Evolutionary conservation across 92 coral and sea anemone genomes (phyloP).

Genomic region (Blastomussa wellsi): DNA sequence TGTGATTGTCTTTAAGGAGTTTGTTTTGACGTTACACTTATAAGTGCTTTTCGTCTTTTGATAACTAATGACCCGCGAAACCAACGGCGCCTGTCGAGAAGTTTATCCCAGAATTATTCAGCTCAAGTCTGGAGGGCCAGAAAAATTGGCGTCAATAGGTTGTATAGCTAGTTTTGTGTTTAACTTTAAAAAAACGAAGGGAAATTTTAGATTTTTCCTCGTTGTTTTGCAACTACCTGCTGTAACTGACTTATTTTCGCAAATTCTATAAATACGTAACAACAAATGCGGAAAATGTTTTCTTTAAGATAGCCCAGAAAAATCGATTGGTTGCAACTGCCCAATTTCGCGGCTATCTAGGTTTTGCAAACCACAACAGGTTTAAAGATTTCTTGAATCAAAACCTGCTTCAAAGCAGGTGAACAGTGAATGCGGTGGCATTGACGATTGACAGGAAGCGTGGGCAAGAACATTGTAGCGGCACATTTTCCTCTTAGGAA

Average conservation of each 20-base stretch:
- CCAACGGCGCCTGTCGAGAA: constrained; percentile 31
- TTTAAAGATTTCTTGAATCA: neutral
- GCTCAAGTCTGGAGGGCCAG: neutral
- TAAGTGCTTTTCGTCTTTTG: constrained; percentile 19
- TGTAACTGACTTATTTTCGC: neutral
- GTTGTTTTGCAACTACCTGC: neutral
- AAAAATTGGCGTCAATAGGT: neutral
- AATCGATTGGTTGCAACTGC: neutral
- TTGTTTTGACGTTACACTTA: constrained; percentile 31
- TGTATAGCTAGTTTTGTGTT: neutral
- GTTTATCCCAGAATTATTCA: neutral
- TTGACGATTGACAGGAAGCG: neutral
- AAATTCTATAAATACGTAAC: neutral
- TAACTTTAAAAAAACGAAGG: neutral
- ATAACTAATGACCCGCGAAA: constrained; percentile 32
- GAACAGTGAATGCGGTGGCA: neutral
- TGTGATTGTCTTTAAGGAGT: constrained; percentile 15
- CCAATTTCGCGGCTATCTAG: too few relatives aligned
- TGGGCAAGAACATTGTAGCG: neutral
- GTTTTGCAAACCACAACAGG: neutral
- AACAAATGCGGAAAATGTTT: neutral
- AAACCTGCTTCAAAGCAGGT: neutral
- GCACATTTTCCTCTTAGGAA: neutral
- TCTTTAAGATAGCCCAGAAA: neutral
- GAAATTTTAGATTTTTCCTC: neutral